Percentiles rank a stretch among this genome's conserved stretches.
Evolutionary conservation across 2,888 invertebrate genomes (phyloP).

Genomic region (Icerya purchasi): DNA sequence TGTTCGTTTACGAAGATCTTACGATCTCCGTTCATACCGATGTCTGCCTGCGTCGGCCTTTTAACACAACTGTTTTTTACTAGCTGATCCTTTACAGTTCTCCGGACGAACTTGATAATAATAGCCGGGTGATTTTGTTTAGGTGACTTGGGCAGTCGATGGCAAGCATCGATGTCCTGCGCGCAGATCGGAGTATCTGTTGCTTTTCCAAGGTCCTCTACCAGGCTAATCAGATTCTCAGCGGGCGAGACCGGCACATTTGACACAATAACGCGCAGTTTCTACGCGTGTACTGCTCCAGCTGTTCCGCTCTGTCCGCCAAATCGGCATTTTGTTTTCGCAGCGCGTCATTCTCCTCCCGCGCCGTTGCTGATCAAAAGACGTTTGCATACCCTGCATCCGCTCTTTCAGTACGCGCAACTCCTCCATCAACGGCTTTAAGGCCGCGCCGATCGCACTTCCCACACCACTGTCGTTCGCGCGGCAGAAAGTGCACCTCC

Average conservation of each 20-base stretch:
- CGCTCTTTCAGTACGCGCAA: too few species aligned
- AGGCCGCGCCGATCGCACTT: too few species aligned
- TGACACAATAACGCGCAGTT: neutral
- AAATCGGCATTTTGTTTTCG: too few species aligned
- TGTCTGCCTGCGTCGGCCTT: neutral
- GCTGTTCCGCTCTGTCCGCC: neutral
- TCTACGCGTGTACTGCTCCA: neutral
- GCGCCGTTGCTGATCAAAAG: too few species aligned
- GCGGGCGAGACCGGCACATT: neutral
- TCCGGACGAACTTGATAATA: neutral
- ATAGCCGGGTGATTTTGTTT: neutral
- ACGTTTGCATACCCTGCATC: too few species aligned
- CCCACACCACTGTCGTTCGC: too few species aligned
- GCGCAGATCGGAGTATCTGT: neutral
- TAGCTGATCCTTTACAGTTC: neutral
- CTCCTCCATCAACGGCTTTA: too few species aligned
- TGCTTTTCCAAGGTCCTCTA: neutral
- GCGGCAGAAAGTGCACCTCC: too few species aligned
- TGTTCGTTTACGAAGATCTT: neutral
- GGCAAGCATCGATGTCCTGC: neutral
- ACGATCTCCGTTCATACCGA: neutral
- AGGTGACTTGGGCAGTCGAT: neutral
- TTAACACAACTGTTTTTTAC: neutral
- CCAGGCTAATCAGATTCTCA: neutral
- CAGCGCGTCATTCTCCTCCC: too few species aligned